Base-by-base conservation (phyloP, 2,888 invertebrate species). In the Xanthorhoe spadicearia region DNA sequence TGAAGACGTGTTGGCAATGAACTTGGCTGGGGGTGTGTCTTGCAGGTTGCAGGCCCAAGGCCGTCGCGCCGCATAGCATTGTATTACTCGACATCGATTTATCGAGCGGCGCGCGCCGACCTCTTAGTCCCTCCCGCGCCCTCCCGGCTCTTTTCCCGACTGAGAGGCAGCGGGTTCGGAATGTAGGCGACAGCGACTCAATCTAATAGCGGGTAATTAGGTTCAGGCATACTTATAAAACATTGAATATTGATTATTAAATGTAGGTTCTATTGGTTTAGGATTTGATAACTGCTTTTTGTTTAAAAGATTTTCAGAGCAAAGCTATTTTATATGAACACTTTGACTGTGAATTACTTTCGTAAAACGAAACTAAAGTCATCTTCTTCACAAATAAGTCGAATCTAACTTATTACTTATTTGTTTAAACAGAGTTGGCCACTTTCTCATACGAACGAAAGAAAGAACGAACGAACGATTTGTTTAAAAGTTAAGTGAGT, bases 91-190 rank as follows among this genome's bases (percentile, higher is more conserved):
- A 84, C 86, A 92, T 92, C 92, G 92, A 92, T 93, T 92, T 92
- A 92, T 92, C 86, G 92, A 92, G 81, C 91, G 90, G 90, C 91
- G 90, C 91, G 89, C 91, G 90, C 91, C 88, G 89, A 76, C 86
- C 83, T 77, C 83, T 79, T 78, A 67, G 59, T 72, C 66, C 80
- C 77, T 74, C 80, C 79, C 81, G 78, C 80, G 71, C 82, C 82
- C 81, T 78, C 78, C 77, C 81, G 71, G 80, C 82, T 78, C 79
- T 81, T 79, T 78, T 80, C 79, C 77, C 79, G 77, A 77, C 80
- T 78, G 69, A 80, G 77, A 81, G 82, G 76, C 77, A 71, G 77
- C 68, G 64, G 72, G 58, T 74, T 70, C 56, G 60, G 48, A 65
- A 65, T 59, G 71, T 71, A 69, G 72, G 70, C 70, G 55, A 60